Conservation (phyloP, 2,113 vertebrate genomes). For the Ailuropoda melanoleuca region DNA sequence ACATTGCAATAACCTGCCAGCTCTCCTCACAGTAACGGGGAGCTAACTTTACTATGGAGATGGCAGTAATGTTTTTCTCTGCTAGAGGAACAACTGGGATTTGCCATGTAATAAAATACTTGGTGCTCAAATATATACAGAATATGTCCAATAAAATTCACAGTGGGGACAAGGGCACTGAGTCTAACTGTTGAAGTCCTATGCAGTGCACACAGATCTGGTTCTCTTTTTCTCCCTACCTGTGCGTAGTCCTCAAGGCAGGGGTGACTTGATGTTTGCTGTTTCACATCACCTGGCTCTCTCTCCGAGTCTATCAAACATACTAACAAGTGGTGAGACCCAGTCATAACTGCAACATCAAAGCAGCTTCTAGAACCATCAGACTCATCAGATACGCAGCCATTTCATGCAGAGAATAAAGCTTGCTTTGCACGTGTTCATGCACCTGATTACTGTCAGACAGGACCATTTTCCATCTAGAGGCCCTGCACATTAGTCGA, state of each 20-base stretch:
- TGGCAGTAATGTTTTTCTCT: background rate
- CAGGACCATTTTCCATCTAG: background rate
- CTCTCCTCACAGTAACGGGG: fast-evolving
- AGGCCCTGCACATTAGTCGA: background rate
- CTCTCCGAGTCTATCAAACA: background rate
- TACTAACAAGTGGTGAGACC: background rate
- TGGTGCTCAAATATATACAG: background rate
- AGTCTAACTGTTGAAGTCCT: background rate
- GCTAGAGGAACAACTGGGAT: background rate
- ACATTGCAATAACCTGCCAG: background rate
- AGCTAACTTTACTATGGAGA: background rate
- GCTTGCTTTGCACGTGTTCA: background rate
- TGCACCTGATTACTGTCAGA: background rate
- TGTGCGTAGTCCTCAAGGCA: background rate
- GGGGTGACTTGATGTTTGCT: background rate
- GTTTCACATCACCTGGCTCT: background rate
- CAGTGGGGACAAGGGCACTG: fast-evolving
- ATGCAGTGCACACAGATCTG: background rate
- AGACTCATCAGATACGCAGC: no score
- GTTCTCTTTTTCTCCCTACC: background rate
- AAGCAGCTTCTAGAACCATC: background rate
- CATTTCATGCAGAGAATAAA: background rate
- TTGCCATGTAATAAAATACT: background rate
- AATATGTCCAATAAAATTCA: background rate
- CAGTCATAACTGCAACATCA: fast-evolving